Evolutionary conservation across 2,888 invertebrate species (phyloP), one percentile per base, ranked within the genome.

Genomic region (Syrphus vitripennis): DNA sequence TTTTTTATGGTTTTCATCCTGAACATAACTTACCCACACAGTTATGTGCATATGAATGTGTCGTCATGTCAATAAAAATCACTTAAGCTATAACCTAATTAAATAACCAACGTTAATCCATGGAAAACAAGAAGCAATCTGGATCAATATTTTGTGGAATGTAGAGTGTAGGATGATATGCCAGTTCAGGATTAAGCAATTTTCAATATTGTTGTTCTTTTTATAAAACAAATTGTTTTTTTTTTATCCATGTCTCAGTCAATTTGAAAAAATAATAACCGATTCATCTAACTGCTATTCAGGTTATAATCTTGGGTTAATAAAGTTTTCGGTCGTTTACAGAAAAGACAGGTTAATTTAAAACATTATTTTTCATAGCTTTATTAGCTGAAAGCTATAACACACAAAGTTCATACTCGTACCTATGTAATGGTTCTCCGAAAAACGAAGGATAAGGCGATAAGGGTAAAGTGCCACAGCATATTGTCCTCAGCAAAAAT

Each of bases 61-160:
- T 40, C 26, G 31, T 29, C 26, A 63, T 10, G 57, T 57, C 37
- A 70, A 63, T 76, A 63, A 70, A 55, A 57, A 40, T 45, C 45
- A 45, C 16, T 59, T 55, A 55, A 70, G 69, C 74, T n/a, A 5
- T 10, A 24, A 50, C 69, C 42, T 75, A 75, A 80, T 80, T 75
- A 75, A 55, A 45, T 70, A 70, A 26, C 19, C 67, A 40, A 45
- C 37, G 45, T 42, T 50, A 42, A 74, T 74, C 59, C 53, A 12
- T 57, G 67, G 4, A 55, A 24, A 75, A 70, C 53, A 63, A 37
- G 53, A 37, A 55, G 21, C 76, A 29, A 55, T 63, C 55, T 21
- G 12, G 63, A 61, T 70, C 14, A 61, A 48, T 48, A 4, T 34
- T 9, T 34, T 3, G 12, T 34, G 34, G n/a, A n/a, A n/a, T n/a